Evolutionary conservation across 2,888 invertebrate genomes (phyloP).

Genomic region (Lamproptera curius): DNA sequence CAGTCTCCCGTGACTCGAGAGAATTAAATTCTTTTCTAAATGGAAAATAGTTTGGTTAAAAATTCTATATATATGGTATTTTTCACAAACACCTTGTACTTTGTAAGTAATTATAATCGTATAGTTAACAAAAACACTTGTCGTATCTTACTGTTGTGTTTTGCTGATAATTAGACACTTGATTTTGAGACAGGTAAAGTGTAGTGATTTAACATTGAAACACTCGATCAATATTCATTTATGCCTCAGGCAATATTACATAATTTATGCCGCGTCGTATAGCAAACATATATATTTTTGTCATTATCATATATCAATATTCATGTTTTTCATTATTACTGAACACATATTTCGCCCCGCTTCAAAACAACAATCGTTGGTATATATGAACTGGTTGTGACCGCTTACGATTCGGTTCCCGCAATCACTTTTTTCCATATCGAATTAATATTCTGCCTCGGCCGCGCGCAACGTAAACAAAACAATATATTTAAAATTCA

Average conservation of each 20-base stretch:
- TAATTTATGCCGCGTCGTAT: not conserved
- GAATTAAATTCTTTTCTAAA: too few relatives aligned
- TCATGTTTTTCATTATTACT: not conserved
- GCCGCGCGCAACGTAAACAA: constrained; percentile 6
- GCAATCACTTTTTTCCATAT: not conserved
- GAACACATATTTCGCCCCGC: not conserved
- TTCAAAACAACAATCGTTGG: not conserved
- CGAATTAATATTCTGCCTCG: not conserved
- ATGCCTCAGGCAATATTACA: not conserved
- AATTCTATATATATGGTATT: too few relatives aligned
- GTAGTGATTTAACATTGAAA: constrained; percentile 1
- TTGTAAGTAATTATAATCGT: not conserved
- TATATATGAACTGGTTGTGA: not conserved
- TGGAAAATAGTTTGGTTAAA: not conserved
- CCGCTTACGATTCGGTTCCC: too few relatives aligned
- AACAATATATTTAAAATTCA: constrained; percentile 5
- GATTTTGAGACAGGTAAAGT: not conserved
- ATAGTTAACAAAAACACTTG: not conserved
- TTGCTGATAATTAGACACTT: not conserved
- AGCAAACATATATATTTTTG: not conserved
- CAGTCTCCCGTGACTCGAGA: too few relatives aligned
- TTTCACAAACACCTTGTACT: too few relatives aligned
- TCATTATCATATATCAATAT: constrained; percentile 2
- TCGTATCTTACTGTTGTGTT: too few relatives aligned
- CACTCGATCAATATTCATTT: constrained; percentile 1